Evolutionary conservation across 2,797 vertebrate species (phyloP), one percentile per base, ranked within the genome.

Genomic region (Erethizon dorsatum): DNA sequence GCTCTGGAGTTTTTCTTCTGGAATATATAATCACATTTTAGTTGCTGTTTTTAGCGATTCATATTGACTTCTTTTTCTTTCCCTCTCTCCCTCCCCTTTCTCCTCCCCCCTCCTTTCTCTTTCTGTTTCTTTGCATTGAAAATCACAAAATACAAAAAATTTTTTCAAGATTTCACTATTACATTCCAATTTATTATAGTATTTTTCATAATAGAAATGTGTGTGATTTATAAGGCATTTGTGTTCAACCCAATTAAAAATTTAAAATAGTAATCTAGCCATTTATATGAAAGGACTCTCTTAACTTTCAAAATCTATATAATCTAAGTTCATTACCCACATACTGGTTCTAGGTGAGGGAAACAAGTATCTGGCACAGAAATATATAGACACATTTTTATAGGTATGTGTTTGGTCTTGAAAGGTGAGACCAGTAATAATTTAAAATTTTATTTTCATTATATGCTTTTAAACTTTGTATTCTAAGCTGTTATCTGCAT

Each of bases 181-280:
- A 59, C 33, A 86, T 97, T 86, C 28, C 33, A 73, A 73, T 80
- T 45, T 91, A n/a, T 88, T 82, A 52, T 4, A 91, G 3, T 50
- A 14, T 90, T 94, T 94, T 94, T 94, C n/a, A 45, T 85, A 88
- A 91, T 13, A 56, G 45, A 80, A 93, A 92, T 85, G 20, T 33
- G 52, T 65, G 41, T 63, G 24, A 54, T 90, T 91, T 86, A 88
- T 90, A 93, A 97, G 41, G 47, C 79, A 93, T 92, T 91, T 93
- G 52, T 57, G 33, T 91, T 94, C 52, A 54, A 45, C 59, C 17
- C 78, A 83, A 8, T 59, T 90, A 83, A 96, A 95, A 75, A 65
- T 82, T 89, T 83, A 47, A 57, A 92, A 54, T n/a, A 75, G 31
- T 95, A n/a, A 54, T 79, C 18, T 80, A 31, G 17, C 45, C 37